Evolutionary conservation across 2,797 vertebrate genomes (phyloP).

Genomic region (Eidolon dupreanum): DNA sequence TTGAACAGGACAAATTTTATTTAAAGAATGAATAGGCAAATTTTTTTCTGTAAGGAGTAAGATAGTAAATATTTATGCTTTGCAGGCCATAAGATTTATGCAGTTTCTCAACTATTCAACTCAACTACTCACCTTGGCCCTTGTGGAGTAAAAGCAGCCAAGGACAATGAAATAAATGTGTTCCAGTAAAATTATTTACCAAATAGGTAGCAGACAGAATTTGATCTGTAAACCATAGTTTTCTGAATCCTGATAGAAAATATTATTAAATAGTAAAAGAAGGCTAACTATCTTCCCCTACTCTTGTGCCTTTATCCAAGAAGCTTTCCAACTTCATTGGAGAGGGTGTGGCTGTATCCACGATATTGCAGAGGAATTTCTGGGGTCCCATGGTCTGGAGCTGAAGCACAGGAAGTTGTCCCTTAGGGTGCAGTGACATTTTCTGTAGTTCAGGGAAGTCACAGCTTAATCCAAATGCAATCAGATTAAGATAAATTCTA

Average conservation of each 20-base stretch:
- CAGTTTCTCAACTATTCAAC: background rate
- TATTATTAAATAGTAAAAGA: background rate
- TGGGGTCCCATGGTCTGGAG: background rate
- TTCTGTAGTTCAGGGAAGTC: background rate
- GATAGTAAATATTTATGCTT: background rate
- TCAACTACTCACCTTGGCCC: background rate
- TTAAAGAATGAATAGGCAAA: background rate
- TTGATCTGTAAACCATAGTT: background rate
- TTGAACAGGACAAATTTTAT: background rate
- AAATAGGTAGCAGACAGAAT: background rate
- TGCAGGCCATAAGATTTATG: background rate
- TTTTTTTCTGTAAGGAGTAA: background rate
- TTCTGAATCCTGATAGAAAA: background rate
- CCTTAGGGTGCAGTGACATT: background rate
- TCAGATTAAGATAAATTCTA: background rate
- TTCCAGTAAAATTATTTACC: background rate
- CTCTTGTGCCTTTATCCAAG: accelerated
- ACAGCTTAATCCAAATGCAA: background rate
- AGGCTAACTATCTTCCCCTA: background rate
- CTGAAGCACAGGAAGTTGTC: background rate
- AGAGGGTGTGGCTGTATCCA: background rate
- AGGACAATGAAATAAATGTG: background rate
- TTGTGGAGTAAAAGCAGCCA: background rate
- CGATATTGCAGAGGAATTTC: background rate
- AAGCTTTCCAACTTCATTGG: background rate